Evolutionary conservation across 2,797 vertebrate species (phyloP).

Genomic region (Rhincodon typus): DNA sequence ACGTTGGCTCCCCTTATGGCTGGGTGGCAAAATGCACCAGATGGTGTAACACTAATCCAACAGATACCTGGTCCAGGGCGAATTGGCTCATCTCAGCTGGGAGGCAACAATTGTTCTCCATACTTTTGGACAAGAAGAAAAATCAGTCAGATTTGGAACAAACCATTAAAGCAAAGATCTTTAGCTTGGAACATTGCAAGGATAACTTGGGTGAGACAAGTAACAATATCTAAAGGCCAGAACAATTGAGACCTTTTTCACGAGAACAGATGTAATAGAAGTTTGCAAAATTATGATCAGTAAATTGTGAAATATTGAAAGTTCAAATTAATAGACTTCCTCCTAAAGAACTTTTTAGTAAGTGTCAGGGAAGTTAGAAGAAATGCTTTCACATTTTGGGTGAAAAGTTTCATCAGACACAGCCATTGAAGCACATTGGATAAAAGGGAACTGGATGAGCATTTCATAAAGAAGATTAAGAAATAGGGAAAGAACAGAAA

Average conservation of each 20-base stretch:
- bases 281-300: background rate
- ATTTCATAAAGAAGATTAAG: background rate
- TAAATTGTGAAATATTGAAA: background rate
- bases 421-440: background rate
- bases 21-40: background rate
- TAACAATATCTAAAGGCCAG: background rate
- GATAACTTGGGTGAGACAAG: background rate
- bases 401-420: background rate
- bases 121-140: background rate
- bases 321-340: background rate
- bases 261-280: background rate
- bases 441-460: background rate
- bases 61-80: background rate
- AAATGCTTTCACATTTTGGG: background rate
- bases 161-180: background rate
- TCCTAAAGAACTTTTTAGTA: background rate
- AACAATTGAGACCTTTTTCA: background rate
- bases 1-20: background rate
- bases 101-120: background rate
- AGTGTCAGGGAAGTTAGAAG: background rate
- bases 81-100: background rate
- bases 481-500: background rate
- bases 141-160: background rate
- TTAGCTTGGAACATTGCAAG: background rate
- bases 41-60: background rate